These are phyloP conservation scores for Pantherophis guttatus DNA, from an alignment of 2,113 vertebrate genomes.

Conservation along the genomic window DNA sequence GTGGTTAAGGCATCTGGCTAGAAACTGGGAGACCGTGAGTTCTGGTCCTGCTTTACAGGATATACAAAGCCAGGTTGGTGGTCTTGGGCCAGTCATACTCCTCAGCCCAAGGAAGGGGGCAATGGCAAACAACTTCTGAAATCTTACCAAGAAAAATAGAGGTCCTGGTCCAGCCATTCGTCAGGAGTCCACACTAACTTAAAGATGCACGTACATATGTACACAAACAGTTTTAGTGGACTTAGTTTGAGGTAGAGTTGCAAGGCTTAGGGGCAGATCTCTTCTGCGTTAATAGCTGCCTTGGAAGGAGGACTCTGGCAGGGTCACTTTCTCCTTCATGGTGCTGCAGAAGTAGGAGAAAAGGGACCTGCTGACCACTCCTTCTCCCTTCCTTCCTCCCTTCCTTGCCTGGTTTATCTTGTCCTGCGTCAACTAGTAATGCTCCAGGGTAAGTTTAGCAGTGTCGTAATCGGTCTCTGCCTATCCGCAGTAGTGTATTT, in stretches of 20 bases:
- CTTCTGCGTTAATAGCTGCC: neutral
- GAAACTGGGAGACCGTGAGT: neutral
- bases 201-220: neutral
- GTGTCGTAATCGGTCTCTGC: neutral
- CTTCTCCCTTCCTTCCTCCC: neutral
- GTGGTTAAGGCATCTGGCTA: neutral
- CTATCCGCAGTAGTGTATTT: neutral
- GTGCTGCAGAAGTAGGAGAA: constrained; percentile 14
- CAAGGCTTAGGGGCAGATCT: neutral
- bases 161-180: neutral
- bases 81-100: neutral
- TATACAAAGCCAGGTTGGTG: neutral
- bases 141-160: neutral
- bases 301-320: neutral
- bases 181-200: neutral
- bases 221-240: neutral
- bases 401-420: neutral
- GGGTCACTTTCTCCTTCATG: neutral
- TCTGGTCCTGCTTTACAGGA: neutral
- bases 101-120: neutral
- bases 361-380: neutral
- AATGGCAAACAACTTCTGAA: neutral
- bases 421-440: neutral
- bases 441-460: neutral
- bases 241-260: neutral